Evolutionary conservation across 1,140 invertebrate species (phyloP), one percentile per base, ranked within the genome.

Genomic region (Leptestheria dahalacensis): DNA sequence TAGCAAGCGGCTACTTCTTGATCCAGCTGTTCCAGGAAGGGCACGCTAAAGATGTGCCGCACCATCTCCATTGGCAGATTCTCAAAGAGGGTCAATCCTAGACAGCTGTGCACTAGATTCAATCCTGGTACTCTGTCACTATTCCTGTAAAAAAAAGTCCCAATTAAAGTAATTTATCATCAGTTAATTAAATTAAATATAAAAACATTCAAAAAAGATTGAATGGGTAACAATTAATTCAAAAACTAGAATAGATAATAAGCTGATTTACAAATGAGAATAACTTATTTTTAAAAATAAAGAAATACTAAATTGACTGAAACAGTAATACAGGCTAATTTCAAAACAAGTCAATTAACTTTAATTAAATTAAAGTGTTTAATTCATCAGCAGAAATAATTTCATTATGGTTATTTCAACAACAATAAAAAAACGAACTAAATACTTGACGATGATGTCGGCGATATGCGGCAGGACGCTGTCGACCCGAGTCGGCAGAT

Each of bases 11-110:
- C 67, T 57, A 78, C 69, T 65, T 79, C 77, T 12, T 71, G 66
- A 58, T 79, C 77, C 9, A 79, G 64, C 60, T 73, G 71, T 56
- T 78, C 74, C 59, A 79, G 71, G 61, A 79, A 79, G 56, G 73
- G 70, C 1, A 75, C 72, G 59, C 72, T 76, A 63, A 79, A 79
- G 21, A 78, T 72, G 61, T 71, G 66, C 64, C 75, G 70, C 15
- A 79, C 68, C 6, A 78, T 65, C 46, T 70, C 65, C 23, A 70
- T 68, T 2, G 74, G 70, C 57, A 78, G 68, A 12, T 63, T 60
- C 60, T 75, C 71, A 59, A 73, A 77, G 61, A 70, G 77, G 59
- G 73, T 71, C 12, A 79, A 62, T 0, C 73, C 68, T 18, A 78
- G 63, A 50, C 68, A 70, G 6, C 69, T 65, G 59, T 78, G 73